Base-by-base conservation (phyloP, 2,797 vertebrate genomes). In the Gallinago solitaria region DNA sequence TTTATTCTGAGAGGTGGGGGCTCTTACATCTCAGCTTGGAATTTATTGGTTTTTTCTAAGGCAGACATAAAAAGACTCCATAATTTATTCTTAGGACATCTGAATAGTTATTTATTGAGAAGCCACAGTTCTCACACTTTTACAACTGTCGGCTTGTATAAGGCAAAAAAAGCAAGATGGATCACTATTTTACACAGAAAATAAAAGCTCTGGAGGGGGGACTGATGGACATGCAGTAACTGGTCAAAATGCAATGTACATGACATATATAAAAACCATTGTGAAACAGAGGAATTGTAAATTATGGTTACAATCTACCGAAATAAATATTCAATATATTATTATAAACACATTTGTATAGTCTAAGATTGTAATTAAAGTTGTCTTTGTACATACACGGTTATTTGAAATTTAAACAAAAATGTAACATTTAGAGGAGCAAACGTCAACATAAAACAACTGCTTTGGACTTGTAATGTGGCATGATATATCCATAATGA, bases 71-170 rank as follows among this genome's bases (percentile, higher is more conserved):
- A 97, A 96, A 96, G 97, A 97, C 96, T 94, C 96, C 79, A 20
- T 96, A 69, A 68, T 92, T 91, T 95, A 93, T 96, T 97, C 96
- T 97, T 97, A 97, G 97, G 97, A 97, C 97, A 98, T 99, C 98
- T 98, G 99, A 99, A 99, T 99, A 99, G 97, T 99, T 98, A 98
- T 97, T 98, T 99, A 99, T 99, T 99, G 98, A 98, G 98, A 98
- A 98, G 98, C 98, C 98, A 99, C 98, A 97, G 99, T 99, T 98
- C 98, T 98, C 98, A 99, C 99, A 99, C 97, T 99, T 99, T 99
- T 98, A 99, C 99, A 99, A 99, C 99, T 98, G 98, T 98, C 97
- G 98, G 98, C 98, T 98, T 98, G 97, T 97, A 98, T 98, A 98
- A 99, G 98, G 98, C 98, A 98, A 98, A 96, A 98, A 98, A 99